These are phyloP conservation scores for Pampus argenteus DNA, from an alignment of 2,797 vertebrate genomes.

Conservation along the genomic window DNA sequence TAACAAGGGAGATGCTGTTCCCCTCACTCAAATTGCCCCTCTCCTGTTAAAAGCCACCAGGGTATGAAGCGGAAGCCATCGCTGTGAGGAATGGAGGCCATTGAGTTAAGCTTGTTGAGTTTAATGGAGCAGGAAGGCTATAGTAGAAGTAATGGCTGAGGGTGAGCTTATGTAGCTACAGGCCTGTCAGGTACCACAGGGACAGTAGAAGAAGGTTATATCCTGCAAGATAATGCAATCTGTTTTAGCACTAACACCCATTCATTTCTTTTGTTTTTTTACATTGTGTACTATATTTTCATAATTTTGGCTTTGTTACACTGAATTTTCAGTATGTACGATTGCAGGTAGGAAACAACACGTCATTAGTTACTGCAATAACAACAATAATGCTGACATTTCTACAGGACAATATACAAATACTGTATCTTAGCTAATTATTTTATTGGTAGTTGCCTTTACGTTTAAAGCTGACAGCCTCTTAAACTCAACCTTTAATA, in stretches of 20 bases:
- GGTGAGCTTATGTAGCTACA: slow-evolving; percentile 67
- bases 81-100: slow-evolving; percentile 79
- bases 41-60: slow-evolving; percentile 73
- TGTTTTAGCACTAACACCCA: slow-evolving; percentile 28
- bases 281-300: slow-evolving; percentile 19
- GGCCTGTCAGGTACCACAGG: slow-evolving; percentile 64
- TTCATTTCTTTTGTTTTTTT: slow-evolving; percentile 12
- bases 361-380: neutral
- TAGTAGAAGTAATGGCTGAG: slow-evolving; percentile 75
- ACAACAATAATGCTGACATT: neutral
- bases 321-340: neutral
- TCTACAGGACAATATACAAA: neutral
- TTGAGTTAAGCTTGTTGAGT: slow-evolving; percentile 80
- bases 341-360: neutral
- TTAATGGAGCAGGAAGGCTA: slow-evolving; percentile 82
- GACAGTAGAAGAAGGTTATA: slow-evolving; percentile 55
- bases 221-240: slow-evolving; percentile 36
- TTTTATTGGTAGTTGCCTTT: neutral
- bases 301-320: slow-evolving; percentile 14
- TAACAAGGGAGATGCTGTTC: slow-evolving; percentile 71
- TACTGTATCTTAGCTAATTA: neutral
- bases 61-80: slow-evolving; percentile 73
- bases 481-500: slow-evolving; percentile 11
- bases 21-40: slow-evolving; percentile 66
- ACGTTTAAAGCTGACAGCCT: neutral